These are phyloP conservation scores for Trichonephila inaurata DNA, from an alignment of 1,140 invertebrate genomes.

Conservation along the genomic window DNA sequence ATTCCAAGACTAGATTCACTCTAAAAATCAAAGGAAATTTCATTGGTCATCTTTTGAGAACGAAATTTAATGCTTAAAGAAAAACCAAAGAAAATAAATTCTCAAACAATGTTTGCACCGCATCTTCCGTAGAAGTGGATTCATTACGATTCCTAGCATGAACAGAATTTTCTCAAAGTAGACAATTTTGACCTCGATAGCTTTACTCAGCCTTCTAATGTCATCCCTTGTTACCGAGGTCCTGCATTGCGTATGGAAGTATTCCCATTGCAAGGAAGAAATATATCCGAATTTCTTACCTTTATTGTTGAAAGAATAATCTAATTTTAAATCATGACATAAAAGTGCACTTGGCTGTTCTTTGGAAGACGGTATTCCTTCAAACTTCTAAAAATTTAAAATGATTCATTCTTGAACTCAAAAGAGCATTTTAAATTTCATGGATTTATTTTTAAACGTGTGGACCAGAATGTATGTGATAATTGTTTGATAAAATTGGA, in stretches of 20 bases:
- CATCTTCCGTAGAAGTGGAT: neutral
- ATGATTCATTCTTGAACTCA: neutral
- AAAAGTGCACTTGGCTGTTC: slow-evolving; percentile 21
- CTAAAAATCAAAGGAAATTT: too few relatives aligned
- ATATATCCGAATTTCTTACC: neutral
- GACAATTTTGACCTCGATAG: slow-evolving; percentile 7
- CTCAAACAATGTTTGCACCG: neutral
- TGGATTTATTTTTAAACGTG: neutral
- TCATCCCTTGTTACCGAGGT: neutral
- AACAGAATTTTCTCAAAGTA: slow-evolving; percentile 23
- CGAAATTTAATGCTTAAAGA: too few relatives aligned
- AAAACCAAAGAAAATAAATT: neutral
- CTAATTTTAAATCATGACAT: slow-evolving; percentile 32
- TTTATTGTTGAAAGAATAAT: slow-evolving; percentile 31
- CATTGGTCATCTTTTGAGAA: too few relatives aligned
- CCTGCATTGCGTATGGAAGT: neutral
- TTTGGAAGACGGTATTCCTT: neutral
- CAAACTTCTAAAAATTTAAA: neutral
- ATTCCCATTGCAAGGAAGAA: neutral
- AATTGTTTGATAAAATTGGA: neutral
- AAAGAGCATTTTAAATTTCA: neutral
- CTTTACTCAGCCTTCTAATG: neutral
- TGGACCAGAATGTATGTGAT: neutral
- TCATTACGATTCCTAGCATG: slow-evolving; percentile 5
- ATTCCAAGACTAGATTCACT: too few relatives aligned